phyloP scores from a whole-genome alignment of 2,113 vertebrate genomes.

The Xerus inauris region DNA sequence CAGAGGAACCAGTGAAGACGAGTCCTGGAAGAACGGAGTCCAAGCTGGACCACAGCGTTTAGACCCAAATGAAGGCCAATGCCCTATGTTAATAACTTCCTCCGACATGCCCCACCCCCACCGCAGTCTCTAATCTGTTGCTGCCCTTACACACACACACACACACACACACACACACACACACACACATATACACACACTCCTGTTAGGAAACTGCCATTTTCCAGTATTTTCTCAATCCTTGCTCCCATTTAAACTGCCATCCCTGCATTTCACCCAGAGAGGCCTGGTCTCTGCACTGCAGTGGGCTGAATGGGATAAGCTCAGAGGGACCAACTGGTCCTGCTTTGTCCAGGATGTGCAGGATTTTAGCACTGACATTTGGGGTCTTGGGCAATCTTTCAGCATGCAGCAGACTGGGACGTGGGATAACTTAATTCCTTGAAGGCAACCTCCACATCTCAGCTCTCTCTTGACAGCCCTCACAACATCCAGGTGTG shows the following conservation, averaged over 20 bases:
- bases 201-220: neutral
- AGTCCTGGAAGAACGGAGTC: neutral
- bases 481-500: neutral
- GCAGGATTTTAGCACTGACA: neutral
- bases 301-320: neutral
- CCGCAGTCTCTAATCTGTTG: neutral
- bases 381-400: neutral
- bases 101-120: fast-evolving
- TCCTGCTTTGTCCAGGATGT: neutral
- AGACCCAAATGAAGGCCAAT: fast-evolving
- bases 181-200: too few relatives aligned
- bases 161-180: too few relatives aligned
- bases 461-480: neutral
- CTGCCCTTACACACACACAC: too few relatives aligned
- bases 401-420: neutral
- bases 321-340: neutral
- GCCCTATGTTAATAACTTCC: too few relatives aligned
- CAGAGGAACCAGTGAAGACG: neutral
- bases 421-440: neutral
- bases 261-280: neutral
- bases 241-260: neutral
- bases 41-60: neutral
- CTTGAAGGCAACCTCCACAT: neutral
- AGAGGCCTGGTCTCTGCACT: neutral
- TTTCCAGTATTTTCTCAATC: neutral